Evolutionary conservation across 2,113 vertebrate species (phyloP).

Genomic region (Stercorarius parasiticus): DNA sequence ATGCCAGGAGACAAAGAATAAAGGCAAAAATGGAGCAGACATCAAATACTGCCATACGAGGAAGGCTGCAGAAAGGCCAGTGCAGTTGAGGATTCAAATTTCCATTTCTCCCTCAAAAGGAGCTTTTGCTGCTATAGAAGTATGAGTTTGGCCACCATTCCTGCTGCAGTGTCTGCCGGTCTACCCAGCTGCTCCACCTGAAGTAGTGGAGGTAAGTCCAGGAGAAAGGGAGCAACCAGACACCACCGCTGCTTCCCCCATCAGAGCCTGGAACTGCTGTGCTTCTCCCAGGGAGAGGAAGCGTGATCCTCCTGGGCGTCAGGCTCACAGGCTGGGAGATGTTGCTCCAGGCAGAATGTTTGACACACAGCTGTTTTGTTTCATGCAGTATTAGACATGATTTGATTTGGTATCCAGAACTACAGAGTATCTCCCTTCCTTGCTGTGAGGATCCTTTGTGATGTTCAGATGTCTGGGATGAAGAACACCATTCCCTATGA

Average conservation of each 20-base stretch:
- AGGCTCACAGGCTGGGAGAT: background rate
- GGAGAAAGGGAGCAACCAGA: background rate
- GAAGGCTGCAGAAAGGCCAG: background rate
- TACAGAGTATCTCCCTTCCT: background rate
- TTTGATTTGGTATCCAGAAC: background rate
- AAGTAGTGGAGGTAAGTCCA: background rate
- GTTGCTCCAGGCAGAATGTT: background rate
- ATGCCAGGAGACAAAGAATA: background rate
- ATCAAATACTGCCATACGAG: background rate
- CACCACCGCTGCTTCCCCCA: background rate
- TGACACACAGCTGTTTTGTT: background rate
- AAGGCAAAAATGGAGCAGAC: background rate
- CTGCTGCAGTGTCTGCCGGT: background rate
- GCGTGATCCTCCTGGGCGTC: background rate
- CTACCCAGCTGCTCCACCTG: background rate
- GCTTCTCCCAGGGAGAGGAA: background rate
- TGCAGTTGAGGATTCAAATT: background rate
- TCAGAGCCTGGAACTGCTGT: background rate
- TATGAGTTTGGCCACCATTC: background rate
- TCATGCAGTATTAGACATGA: background rate
- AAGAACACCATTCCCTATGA: background rate
- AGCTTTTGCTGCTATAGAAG: background rate
- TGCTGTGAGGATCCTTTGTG: background rate
- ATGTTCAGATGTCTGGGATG: background rate
- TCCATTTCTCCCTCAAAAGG: background rate